A percentile compares a stretch with the other conserved stretches of the same genome.
Evolutionary conservation across 2,888 invertebrate species (phyloP).

Genomic region (Priocnemis perturbator): DNA sequence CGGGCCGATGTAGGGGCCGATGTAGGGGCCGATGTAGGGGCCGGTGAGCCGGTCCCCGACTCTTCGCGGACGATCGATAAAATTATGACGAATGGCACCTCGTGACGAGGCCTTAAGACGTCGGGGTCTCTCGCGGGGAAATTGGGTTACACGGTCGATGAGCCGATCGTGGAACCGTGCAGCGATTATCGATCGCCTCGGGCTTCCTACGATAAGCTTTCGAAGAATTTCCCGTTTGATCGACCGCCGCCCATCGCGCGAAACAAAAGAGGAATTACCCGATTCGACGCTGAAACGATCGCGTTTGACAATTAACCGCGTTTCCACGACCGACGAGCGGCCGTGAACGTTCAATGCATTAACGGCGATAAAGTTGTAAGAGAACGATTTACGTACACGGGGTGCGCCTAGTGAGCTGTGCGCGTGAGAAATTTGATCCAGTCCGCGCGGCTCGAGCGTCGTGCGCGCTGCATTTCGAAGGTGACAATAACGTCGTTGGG

Average conservation of each 20-base stretch:
- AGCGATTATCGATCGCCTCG: conserved; percentile 28
- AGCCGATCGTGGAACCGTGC: conserved; percentile 36
- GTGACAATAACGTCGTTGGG: conserved; percentile 27
- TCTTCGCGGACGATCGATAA: conserved; percentile 49
- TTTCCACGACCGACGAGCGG: not conserved
- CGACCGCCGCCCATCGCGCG: not conserved
- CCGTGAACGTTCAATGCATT: not conserved
- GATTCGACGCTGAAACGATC: conserved; percentile 37
- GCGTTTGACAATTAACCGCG: not conserved
- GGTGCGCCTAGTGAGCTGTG: no score
- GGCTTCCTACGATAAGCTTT: not conserved
- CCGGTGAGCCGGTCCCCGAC: conserved; percentile 11
- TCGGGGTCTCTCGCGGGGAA: conserved; percentile 43
- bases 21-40: conserved; percentile 17
- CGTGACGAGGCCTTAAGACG: conserved; percentile 54
- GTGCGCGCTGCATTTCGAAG: conserved; percentile 19
- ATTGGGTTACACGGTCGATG: conserved; percentile 55
- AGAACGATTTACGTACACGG: no score
- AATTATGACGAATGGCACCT: conserved; percentile 60
- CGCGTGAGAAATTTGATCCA: not conserved
- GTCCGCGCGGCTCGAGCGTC: not conserved
- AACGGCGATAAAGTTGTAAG: no score
- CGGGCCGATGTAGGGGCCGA: conserved; percentile 16
- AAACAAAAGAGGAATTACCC: not conserved
- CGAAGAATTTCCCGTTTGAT: conserved; percentile 13